A percentile compares a stretch with the other conserved stretches of the same genome.
These are phyloP conservation scores for Proterorhinus semilunaris DNA, from an alignment of 2,113 vertebrate genomes.

Conservation along the genomic window DNA sequence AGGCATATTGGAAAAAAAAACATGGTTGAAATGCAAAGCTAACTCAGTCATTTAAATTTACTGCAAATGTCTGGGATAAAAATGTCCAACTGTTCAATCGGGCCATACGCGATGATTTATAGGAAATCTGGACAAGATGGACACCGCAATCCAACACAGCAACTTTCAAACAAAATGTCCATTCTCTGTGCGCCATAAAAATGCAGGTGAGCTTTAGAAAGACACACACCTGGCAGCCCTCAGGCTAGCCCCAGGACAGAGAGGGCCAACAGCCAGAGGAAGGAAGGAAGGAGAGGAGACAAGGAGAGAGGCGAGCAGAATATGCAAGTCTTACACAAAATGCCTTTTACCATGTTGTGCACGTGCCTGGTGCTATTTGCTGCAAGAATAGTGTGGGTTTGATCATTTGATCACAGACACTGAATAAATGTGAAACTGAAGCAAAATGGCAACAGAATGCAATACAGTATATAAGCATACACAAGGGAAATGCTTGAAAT, in stretches of 20 bases:
- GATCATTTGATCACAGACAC: too few species aligned
- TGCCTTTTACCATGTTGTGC: neutral
- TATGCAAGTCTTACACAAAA: neutral
- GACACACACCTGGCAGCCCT: constrained; percentile 56
- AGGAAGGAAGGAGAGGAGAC: constrained; percentile 14
- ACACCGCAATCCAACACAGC: constrained; percentile 7
- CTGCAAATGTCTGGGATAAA: neutral
- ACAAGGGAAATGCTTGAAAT: too few species aligned
- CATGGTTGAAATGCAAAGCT: too few species aligned
- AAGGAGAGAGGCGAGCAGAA: neutral
- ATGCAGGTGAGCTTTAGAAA: constrained; percentile 27
- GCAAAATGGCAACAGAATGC: too few species aligned
- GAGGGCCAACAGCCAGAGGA: constrained; percentile 39
- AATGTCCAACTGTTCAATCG: constrained; percentile 10
- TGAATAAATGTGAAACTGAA: too few species aligned
- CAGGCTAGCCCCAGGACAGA: constrained; percentile 63
- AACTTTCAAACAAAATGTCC: constrained; percentile 16
- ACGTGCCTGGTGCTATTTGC: neutral
- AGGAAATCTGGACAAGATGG: neutral
- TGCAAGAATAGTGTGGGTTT: neutral
- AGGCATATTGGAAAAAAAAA: too few species aligned
- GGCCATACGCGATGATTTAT: constrained; percentile 8
- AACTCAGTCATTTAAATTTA: neutral
- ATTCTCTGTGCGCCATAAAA: constrained; percentile 20
- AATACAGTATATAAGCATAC: too few species aligned